Percentiles rank a stretch among this genome's conserved stretches.
phyloP scores from a whole-genome alignment of 2,113 vertebrate genomes.

The Sapayoa aenigma region DNA sequence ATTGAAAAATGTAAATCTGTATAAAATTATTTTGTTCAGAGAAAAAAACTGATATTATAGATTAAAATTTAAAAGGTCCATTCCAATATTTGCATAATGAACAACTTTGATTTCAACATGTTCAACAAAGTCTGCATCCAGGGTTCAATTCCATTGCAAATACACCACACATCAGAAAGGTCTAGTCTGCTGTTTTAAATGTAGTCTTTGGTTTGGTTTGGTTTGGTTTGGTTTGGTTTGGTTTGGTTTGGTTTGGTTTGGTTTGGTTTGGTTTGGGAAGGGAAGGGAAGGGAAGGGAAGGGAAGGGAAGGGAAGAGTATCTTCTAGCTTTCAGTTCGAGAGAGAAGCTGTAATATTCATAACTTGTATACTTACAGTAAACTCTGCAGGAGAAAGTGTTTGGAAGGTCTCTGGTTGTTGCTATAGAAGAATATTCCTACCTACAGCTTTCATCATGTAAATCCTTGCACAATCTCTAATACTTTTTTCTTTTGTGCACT shows the following conservation, averaged over 20 bases:
- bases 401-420: not conserved
- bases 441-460: not conserved
- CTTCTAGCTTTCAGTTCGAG: not conserved
- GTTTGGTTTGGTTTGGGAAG: no score
- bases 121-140: not conserved
- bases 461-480: not conserved
- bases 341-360: not conserved
- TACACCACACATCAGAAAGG: not conserved
- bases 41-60: not conserved
- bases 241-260: no score
- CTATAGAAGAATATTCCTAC: not conserved
- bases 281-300: no score
- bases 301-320: not conserved
- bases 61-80: not conserved
- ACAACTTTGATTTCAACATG: not conserved
- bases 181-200: not conserved
- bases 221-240: no score
- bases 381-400: not conserved
- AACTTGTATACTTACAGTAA: not conserved
- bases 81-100: not conserved
- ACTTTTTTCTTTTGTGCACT: not conserved
- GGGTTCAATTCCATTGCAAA: not conserved
- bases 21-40: not conserved
- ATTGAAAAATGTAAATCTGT: not conserved
- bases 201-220: no score